phyloP scores from a whole-genome alignment of 2,888 invertebrate genomes.

The Melanostoma scalare region DNA sequence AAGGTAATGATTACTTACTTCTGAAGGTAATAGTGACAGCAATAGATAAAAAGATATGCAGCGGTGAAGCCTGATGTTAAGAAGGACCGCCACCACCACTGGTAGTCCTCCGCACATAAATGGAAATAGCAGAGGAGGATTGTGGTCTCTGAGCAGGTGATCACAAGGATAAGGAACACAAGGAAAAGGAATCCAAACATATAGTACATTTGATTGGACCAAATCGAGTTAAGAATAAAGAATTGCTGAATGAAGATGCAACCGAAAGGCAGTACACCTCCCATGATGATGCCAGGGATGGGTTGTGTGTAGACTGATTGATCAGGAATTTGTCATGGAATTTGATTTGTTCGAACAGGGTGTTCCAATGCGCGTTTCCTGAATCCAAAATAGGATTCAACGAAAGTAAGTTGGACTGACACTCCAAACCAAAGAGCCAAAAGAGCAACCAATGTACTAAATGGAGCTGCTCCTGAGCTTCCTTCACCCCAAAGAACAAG shows the following conservation, averaged over 20 bases:
- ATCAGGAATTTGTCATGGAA: slow-evolving; percentile 98
- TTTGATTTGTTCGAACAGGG: slow-evolving; percentile 99
- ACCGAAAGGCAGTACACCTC: slow-evolving; percentile 98
- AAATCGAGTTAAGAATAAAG: slow-evolving; percentile 98
- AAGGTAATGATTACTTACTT: no score
- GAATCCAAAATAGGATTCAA: slow-evolving; percentile 99
- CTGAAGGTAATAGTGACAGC: slow-evolving; percentile 99
- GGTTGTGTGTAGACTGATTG: slow-evolving; percentile 99
- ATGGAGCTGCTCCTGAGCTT: slow-evolving; percentile 98
- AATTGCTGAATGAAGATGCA: slow-evolving; percentile 99
- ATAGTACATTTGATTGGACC: slow-evolving; percentile 99
- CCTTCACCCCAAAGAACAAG: slow-evolving; percentile 97
- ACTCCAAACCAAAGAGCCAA: slow-evolving; percentile 98
- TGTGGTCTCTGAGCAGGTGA: slow-evolving; percentile 99
- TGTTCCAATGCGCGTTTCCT: slow-evolving; percentile 97
- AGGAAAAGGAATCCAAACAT: slow-evolving; percentile 99
- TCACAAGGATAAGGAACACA: slow-evolving; percentile 97
- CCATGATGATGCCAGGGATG: slow-evolving; percentile 98
- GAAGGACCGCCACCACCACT: slow-evolving; percentile 99
- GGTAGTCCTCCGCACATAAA: slow-evolving; percentile 99
- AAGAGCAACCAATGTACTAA: slow-evolving; percentile 96
- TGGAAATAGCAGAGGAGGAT: slow-evolving; percentile 99
- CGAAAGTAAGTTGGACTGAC: slow-evolving; percentile 98
- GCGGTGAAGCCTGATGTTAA: slow-evolving; percentile 98
- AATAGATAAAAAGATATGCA: slow-evolving; percentile 97